These are phyloP conservation scores for Spea bombifrons DNA, from an alignment of 2,113 vertebrate species.

Conservation along the genomic window DNA sequence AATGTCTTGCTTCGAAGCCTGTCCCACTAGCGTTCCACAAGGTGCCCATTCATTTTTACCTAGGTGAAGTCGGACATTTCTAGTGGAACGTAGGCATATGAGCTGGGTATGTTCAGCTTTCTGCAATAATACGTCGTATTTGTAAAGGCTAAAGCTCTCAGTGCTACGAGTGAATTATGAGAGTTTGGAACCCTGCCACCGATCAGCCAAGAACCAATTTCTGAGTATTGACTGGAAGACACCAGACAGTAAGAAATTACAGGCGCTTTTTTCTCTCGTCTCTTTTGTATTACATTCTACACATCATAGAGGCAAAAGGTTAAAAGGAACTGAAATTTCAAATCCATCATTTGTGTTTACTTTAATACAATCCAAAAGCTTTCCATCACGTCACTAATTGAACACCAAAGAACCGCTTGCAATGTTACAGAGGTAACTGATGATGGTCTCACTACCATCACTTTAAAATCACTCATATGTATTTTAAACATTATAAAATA, in stretches of 20 bases:
- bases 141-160: neutral
- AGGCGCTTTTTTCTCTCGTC: too few relatives aligned
- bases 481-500: too few relatives aligned
- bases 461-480: too few relatives aligned
- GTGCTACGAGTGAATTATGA: neutral
- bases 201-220: neutral
- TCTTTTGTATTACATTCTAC: too few relatives aligned
- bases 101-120: neutral
- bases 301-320: too few relatives aligned
- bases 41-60: neutral
- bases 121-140: neutral
- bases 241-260: neutral
- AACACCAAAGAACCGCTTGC: too few relatives aligned
- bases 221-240: neutral
- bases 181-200: neutral
- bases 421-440: too few relatives aligned
- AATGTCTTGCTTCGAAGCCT: neutral
- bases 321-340: too few relatives aligned
- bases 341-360: too few relatives aligned
- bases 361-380: too few relatives aligned
- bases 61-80: neutral
- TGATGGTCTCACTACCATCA: too few relatives aligned
- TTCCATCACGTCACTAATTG: too few relatives aligned
- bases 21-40: neutral
- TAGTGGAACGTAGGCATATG: neutral